A percentile compares a stretch with the other conserved stretches of the same genome.
phyloP scores from a whole-genome alignment of 2,888 invertebrate species.

The Lottia scabra region DNA sequence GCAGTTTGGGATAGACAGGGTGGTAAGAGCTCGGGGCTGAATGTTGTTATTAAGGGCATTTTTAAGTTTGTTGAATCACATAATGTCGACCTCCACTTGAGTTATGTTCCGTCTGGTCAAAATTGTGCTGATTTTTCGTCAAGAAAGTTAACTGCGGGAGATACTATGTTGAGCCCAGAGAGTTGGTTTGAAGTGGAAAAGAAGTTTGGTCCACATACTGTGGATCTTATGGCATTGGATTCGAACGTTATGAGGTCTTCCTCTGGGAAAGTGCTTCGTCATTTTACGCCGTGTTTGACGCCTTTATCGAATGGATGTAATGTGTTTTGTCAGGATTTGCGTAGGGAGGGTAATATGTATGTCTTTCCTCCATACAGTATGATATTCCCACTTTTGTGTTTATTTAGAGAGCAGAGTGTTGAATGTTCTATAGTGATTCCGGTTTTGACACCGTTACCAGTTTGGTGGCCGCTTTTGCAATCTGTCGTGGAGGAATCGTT shows the following conservation, averaged over 20 bases:
- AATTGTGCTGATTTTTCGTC: background rate
- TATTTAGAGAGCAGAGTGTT: background rate
- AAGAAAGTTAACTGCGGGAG: too few species aligned
- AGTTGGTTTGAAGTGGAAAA: background rate
- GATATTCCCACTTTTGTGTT: background rate
- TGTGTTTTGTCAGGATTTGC: background rate
- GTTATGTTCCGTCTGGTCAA: background rate
- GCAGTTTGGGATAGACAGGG: conserved; percentile 12
- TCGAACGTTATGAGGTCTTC: too few species aligned
- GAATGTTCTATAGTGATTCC: background rate
- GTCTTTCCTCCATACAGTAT: too few species aligned
- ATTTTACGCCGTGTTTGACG: background rate
- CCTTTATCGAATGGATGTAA: background rate
- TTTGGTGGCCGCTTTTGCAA: background rate
- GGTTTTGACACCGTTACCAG: background rate
- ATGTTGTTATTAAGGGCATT: conserved; percentile 2
- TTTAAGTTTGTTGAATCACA: too few species aligned
- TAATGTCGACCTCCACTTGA: background rate
- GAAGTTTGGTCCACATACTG: background rate
- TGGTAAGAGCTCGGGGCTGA: conserved; percentile 10
- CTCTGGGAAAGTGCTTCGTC: too few species aligned
- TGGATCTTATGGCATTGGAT: background rate
- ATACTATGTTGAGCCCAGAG: background rate
- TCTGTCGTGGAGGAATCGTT: background rate
- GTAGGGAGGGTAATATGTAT: background rate